Evolutionary conservation across 2,888 invertebrate genomes (phyloP), one percentile per base, ranked within the genome.

Genomic region (Atherix ibis): DNA sequence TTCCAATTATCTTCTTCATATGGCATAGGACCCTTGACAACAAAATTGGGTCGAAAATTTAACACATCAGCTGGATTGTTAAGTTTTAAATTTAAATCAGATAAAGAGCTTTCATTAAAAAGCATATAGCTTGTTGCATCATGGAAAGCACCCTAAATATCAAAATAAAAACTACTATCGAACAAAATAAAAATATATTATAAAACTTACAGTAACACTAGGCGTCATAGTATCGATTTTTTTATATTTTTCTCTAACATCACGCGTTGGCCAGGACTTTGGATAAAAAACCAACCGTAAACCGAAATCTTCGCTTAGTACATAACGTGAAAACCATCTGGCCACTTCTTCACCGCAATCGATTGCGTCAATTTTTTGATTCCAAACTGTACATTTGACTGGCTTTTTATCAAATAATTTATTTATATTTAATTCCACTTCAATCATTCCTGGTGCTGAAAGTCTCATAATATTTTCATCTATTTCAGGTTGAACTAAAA

Each of bases 341-440:
- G 75, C 71, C 2, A 68, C 70, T 45, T 72, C 72, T 43, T 71
- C 71, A 1, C 83, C 83, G 54, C 81, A 81, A 50, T 83, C 81
- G 32, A 70, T 62, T 1, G 75, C 74, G 0, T 66, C 57, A 2
- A 78, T 69, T 1, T 57, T 46, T n/a, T 62, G 59, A 16, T 64
- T 62, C 73, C 73, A 73, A 4, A 74, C 66, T 2, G 52, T 48
- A 0, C 68, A 66, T 5, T 52, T 60, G 34, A 62, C 61, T 35
- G 58, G 53, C n/a, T 51, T 47, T 10, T 45, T 31, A 4, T 48
- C 51, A 3, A 51, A 45, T 9, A 64, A 43, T 17, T 50, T 45
- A 4, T 58, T 48, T 15, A 73, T 56, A 48, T 73, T 66, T 16
- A 73, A 53, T 24, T 62, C 54, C 5, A 71, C 45, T 10, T 65